phyloP scores from a whole-genome alignment of 2,888 invertebrate genomes.

The Andrena dorsata region DNA sequence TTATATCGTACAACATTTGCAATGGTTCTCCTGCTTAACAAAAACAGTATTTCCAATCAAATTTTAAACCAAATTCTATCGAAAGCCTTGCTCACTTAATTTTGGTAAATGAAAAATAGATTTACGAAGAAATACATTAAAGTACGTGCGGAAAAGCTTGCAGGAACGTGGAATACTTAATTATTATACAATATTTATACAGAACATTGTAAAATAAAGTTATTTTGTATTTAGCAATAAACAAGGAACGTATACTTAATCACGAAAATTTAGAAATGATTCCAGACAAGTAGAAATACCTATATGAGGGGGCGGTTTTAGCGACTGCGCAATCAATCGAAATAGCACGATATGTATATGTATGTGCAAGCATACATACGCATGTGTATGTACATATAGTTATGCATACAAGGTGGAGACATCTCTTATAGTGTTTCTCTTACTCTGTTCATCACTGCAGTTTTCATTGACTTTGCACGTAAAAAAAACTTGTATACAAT shows the following conservation, averaged over 20 bases:
- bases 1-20: not conserved
- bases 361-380: not conserved
- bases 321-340: conserved; percentile 67
- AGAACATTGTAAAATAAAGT: not conserved
- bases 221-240: not conserved
- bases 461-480: conserved; percentile 43
- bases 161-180: not conserved
- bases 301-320: conserved; percentile 40
- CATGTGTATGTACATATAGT: not conserved
- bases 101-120: conserved; percentile 14
- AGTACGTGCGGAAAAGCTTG: no score
- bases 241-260: not conserved
- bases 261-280: not conserved
- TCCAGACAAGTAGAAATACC: not conserved
- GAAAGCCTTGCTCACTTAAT: conserved; percentile 17
- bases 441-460: conserved; percentile 30
- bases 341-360: conserved; percentile 39
- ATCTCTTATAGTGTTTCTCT: conserved; percentile 38
- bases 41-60: not conserved
- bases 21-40: not conserved
- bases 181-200: not conserved
- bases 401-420: conserved; percentile 26
- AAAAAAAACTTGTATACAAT: conserved; percentile 24
- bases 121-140: not conserved
- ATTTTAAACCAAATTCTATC: not conserved